Evolutionary conservation across 2,113 vertebrate species (phyloP), one percentile per base, ranked within the genome.

Genomic region (Halichoerus grypus): DNA sequence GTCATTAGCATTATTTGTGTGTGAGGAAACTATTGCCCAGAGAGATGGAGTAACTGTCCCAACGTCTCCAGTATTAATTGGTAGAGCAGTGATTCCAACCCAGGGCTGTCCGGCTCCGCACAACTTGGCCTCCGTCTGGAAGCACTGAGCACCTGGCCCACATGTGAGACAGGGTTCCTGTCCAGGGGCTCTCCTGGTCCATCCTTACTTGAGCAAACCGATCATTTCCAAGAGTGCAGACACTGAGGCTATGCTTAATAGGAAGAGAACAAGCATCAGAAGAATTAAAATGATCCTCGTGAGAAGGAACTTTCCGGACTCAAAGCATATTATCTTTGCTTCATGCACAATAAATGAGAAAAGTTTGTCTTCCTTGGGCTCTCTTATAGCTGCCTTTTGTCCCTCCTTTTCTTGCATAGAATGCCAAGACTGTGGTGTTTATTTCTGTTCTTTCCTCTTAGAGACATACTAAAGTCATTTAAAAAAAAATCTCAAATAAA

Each of bases 381-480:
- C 7, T 2, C 39, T 87, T 71, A 19, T 28, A 1, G 63, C 51
- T n/a, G 4, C 57, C 72, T 69, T 51, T 59, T 26, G 5, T 1
- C 33, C 28, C 12, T 61, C 72, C 24, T 67, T 74, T 55, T 84
- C 65, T 82, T 71, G 39, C n/a, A 55, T 76, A 36, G 72, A 28
- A 88, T 84, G 46, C 61, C 59, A 91, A 83, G 49, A 46, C 53
- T 83, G n/a, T 87, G 33, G 39, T 92, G 36, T 91, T 91, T 69
- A 94, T 84, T 97, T 92, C 84, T 95, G 33, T 33, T 76, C 5
- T 92, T 79, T 95, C 85, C 36, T 69, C 69, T 87, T 81, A 42
- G 81, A 95, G 81, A 86, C 19, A 76, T 36, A 67, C 18, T 65
- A 67, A 88, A 85, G 87, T 71, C 49, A 33, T 69, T 77, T 31